Base-by-base conservation (phyloP, 1,140 invertebrate genomes). In the Dicyema japonicum region DNA sequence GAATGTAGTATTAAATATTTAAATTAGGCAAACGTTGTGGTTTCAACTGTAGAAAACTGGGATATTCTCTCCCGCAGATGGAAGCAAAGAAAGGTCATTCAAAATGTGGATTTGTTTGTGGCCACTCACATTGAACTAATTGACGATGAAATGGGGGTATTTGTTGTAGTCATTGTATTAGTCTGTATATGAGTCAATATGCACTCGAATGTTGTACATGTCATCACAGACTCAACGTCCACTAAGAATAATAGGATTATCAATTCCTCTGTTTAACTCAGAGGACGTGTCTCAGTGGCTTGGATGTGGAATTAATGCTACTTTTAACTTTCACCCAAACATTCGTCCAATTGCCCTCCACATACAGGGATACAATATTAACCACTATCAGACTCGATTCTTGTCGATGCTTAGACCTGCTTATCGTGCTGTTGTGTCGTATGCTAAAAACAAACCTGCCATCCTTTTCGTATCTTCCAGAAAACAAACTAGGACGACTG, bases 291-390 rank as follows among this genome's bases (percentile, higher is more conserved):
- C 75, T 1, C 71, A 82, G 41, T 97, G 88, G 88, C 54, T 97
- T 2, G 85, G 80, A 11, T 85, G 75, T 39, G 68, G 66, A 34
- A 63, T 72, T 3, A 74, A 74, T 33, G 64, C 66, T 16, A 76
- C 75, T 1, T 97, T 92, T 46, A 97, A 94, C 56, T 97, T 97
- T 47, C 78, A 90, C 47, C 85, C 85, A 1, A 85, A 74, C 42
- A 80, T 92, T 5, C 57, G 85, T 12, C 85, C 85, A 5, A 46
- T 97, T 4, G 80, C 94, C 46, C 51, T 94, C 15, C 75, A 90
- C 40, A 76, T 97, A 24, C 69, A 75, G 58, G 78, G 82, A 7
- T 76, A 88, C 44, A 94, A 92, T 53, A 72, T 92, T 8, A 82
- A 75, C 0, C 82, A 97, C 51, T 88, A 85, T 44, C 70, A 70